Evolutionary conservation across 2,888 invertebrate species (phyloP), one percentile per base, ranked within the genome.

Genomic region (Melikaiella ostensackeni): DNA sequence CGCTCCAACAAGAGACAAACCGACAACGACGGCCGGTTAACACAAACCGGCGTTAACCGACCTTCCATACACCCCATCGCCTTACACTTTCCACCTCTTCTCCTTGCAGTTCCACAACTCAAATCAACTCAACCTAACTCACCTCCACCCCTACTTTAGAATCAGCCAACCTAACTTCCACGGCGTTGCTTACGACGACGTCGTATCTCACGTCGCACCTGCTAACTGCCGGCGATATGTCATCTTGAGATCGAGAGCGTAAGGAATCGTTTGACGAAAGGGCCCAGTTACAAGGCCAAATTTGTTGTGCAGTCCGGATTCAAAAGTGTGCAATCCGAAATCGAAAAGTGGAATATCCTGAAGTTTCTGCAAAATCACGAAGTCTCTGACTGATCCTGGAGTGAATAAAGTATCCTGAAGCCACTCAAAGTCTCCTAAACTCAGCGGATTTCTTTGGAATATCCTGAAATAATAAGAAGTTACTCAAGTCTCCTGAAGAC

Each of bases 161-260:
- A 64, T 38, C 74, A 13, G 7, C 24, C 11, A 38, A 66, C 50
- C 50, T 21, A 59, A 74, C 74, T 74, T 74, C 73, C 77, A 64
- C n/a, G 79, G 81, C 84, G 80, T 83, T 85, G 80, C 82, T 82
- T 80, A 81, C 82, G 76, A 82, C 84, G 78, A 79, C 77, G 78
- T 84, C 83, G 82, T 84, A 84, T 83, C 84, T 86, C 83, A 84
- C 80, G 84, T 82, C 83, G 78, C 84, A 85, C 86, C 84, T 84
- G 84, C 82, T 84, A 82, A 85, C 80, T 80, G 81, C 81, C 82
- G 76, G 80, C 83, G 66, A 80, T 84, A 80, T 74, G 80, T 84
- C 84, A 77, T 62, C 76, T n/a, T 75, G 24, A 75, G n/a, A 42
- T 62, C 42, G 8, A 19, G 19, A 33, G 33, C 27, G 21, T 33